Evolutionary conservation across 2,797 vertebrate species (phyloP).

Genomic region (Alfaro cultratus): DNA sequence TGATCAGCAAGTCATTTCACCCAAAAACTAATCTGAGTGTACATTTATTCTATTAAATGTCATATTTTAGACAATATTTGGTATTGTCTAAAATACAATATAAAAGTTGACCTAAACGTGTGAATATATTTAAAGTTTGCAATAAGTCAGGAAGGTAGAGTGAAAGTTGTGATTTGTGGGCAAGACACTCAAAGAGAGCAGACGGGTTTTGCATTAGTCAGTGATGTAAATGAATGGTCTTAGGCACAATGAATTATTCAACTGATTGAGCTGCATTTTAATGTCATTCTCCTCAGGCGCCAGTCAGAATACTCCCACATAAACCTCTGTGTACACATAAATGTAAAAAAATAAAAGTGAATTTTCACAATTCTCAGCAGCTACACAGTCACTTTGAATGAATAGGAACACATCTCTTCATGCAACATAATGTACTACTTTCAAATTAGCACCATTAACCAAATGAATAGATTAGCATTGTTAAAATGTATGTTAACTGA

Average conservation of each 20-base stretch:
- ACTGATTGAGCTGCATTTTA: constrained; percentile 25
- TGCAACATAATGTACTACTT: constrained; percentile 3
- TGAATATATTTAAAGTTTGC: background rate
- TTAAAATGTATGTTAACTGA: background rate
- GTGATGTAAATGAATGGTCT: constrained; percentile 40
- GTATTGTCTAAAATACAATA: no score
- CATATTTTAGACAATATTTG: background rate
- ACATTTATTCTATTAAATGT: background rate
- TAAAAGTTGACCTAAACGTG: background rate
- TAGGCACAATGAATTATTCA: constrained; percentile 58
- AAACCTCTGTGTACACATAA: constrained; percentile 45
- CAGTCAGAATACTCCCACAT: constrained; percentile 27
- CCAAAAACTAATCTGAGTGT: background rate
- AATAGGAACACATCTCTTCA: background rate
- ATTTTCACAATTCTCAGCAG: constrained; percentile 26
- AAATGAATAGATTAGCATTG: background rate
- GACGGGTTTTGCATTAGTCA: constrained; percentile 28
- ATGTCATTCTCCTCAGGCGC: constrained; percentile 29
- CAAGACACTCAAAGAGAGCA: background rate
- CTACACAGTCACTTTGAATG: constrained; percentile 15
- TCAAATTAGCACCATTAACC: background rate
- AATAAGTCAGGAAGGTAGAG: background rate
- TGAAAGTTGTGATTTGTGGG: background rate
- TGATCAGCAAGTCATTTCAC: background rate
- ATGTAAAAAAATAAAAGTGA: constrained; percentile 25